Percentiles rank a stretch among this genome's conserved stretches.
These are phyloP conservation scores for Lapara coniferarum DNA, from an alignment of 2,888 invertebrate genomes.

Conservation along the genomic window DNA sequence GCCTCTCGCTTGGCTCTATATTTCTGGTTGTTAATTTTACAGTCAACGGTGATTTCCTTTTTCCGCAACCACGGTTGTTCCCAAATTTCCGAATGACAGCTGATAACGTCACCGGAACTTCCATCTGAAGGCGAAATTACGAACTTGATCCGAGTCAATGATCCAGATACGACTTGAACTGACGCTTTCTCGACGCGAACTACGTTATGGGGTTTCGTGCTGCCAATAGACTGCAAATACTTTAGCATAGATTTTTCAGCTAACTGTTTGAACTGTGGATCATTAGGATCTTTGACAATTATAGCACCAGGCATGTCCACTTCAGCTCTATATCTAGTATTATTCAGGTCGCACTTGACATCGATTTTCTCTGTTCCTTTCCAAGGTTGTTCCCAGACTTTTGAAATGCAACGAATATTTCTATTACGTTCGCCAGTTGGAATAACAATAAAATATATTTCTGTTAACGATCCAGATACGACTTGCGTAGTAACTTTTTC, in stretches of 20 bases:
- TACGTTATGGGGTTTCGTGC: slow-evolving; percentile 36
- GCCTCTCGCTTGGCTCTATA: neutral
- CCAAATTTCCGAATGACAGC: slow-evolving; percentile 43
- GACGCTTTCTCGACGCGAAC: slow-evolving; percentile 56
- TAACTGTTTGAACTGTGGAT: slow-evolving; percentile 34
- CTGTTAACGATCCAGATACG: slow-evolving; percentile 42
- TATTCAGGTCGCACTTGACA: slow-evolving; percentile 37
- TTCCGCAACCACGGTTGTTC: slow-evolving; percentile 39
- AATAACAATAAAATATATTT: slow-evolving; percentile 40
- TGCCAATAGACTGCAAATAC: slow-evolving; percentile 32
- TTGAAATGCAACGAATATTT: slow-evolving; percentile 40
- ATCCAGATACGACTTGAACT: slow-evolving; percentile 74
- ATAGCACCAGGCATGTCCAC: neutral
- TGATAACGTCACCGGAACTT: slow-evolving; percentile 31
- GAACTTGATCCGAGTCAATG: slow-evolving; percentile 65
- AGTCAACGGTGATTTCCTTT: slow-evolving; percentile 42
- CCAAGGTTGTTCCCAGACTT: slow-evolving; percentile 85
- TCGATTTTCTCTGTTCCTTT: slow-evolving; percentile 59
- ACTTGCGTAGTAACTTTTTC: slow-evolving; percentile 60
- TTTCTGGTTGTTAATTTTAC: slow-evolving; percentile 27
- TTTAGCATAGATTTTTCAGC: slow-evolving; percentile 37
- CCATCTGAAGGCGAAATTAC: slow-evolving; percentile 31
- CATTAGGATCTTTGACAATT: neutral
- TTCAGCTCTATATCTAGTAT: neutral
- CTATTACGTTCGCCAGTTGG: slow-evolving; percentile 26